Percentiles rank a stretch among this genome's conserved stretches.
Conservation (phyloP, 2,888 invertebrate genomes). For the Ypsolopha sequella region DNA sequence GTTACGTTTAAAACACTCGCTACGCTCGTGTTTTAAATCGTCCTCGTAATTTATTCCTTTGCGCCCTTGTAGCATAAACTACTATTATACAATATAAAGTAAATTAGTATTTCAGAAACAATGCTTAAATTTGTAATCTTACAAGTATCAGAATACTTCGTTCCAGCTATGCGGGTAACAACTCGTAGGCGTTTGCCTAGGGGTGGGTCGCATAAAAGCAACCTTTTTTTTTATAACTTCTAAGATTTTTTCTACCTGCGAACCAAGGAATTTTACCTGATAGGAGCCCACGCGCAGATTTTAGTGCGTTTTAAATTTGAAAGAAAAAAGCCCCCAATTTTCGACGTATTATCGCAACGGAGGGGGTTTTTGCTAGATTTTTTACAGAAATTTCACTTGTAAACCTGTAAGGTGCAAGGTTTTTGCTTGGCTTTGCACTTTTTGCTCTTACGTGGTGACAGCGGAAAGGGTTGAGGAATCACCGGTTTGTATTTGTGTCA, state of each 20-base stretch:
- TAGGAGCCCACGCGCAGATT: slow-evolving; percentile 49
- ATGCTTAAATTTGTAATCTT: too few species aligned
- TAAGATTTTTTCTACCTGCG: slow-evolving; percentile 66
- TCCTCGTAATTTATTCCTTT: too few species aligned
- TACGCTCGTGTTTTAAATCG: too few species aligned
- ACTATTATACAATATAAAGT: too few species aligned
- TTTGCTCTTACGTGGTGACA: neutral
- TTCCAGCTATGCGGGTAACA: neutral
- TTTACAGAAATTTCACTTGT: slow-evolving; percentile 6
- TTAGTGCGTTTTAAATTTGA: slow-evolving; percentile 29
- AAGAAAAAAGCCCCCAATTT: slow-evolving; percentile 22
- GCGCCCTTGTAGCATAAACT: too few species aligned
- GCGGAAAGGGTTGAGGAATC: neutral
- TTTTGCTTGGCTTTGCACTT: slow-evolving; percentile 1
- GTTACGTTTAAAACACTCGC: too few species aligned
- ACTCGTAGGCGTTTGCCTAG: slow-evolving; percentile 48
- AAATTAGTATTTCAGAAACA: too few species aligned
- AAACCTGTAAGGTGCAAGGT: slow-evolving; percentile 1
- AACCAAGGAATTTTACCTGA: slow-evolving; percentile 58
- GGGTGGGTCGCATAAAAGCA: slow-evolving; percentile 61
- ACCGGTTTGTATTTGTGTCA: neutral
- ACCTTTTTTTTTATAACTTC: slow-evolving; percentile 51
- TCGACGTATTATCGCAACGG: neutral
- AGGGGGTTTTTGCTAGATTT: slow-evolving; percentile 1
- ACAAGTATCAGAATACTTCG: neutral